Evolutionary conservation across 2,888 invertebrate genomes (phyloP), one percentile per base, ranked within the genome.

Genomic region (Epirrhoe tristata): DNA sequence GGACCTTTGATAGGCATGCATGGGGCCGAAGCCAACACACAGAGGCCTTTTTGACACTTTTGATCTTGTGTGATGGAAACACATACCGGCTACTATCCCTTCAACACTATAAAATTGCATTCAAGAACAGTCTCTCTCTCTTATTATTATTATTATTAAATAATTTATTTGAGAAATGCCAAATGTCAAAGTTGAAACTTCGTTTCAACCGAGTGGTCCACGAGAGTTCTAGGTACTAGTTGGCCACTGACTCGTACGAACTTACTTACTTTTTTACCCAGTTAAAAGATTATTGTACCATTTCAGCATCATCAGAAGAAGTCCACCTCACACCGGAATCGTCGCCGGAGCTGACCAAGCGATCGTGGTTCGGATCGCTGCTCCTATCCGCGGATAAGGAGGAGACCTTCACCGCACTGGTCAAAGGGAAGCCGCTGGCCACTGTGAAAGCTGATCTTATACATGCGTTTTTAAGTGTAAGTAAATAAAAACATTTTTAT

Each of bases 391-490:
- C 97, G 4, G 99, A 98, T 85, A 97, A 99, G 82, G 99, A 99
- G 82, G 99, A 99, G 88, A 98, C 98, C 5, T 98, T 99, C 90
- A 99, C 99, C 39, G 97, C 99, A 66, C 94, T 99, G 71, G 98
- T 99, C 6, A 98, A 98, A 83, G 99, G 99, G 46, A 99, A 99
- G 85, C 98, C 98, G 0, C 93, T 99, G 76, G 98, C 99, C 63
- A 98, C 98, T 12, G 98, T 99, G 71, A 99, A 99, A 91, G 99
- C 99, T 17, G 99, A 99, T 90, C 95, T 99, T 66, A 99, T 99
- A 83, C 99, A 99, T 84, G 99, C 99, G 74, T 99, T 99, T 93
- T 95, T 99, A 80, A 99, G 99, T 93, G 99, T 99, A 91, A 96
- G 96, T 94, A 69, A 39, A 36, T 32, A 14, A 12, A 6, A 8